Evolutionary conservation across 2,797 vertebrate genomes (phyloP), one percentile per base, ranked within the genome.

Genomic region (Petrocephalus sullivani): DNA sequence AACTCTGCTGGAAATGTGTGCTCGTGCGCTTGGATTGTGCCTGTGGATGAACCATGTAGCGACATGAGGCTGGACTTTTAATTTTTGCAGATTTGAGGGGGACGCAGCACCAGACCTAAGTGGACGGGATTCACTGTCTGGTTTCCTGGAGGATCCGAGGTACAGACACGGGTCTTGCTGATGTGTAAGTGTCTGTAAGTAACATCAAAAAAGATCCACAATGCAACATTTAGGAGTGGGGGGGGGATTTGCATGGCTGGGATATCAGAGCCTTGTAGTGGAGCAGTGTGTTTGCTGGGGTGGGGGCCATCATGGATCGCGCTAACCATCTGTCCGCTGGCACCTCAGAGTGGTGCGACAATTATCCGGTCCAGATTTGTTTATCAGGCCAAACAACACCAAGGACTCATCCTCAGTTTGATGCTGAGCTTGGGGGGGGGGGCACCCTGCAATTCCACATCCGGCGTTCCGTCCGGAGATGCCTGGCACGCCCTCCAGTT

Each of bases 181-280:
- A 93, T 92, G 93, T 93, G 95, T 33, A 95, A 95, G 95, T 94
- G 93, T 90, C 92, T 92, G 88, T 91, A 94, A 95, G 94, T 93
- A 94, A 93, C 93, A 91, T 93, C 89, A 84, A 94, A 95, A 95
- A 78, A 95, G 96, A 95, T 91, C 92, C 93, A 95, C 93, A 95
- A 95, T 95, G 93, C 92, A 90, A 85, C 91, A 93, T 94, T 95
- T 95, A 93, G 92, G 92, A 93, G 92, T 93, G 92, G 93, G 92
- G 93, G 92, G 93, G 92, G 93, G 94, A 95, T 95, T 96, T 95
- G 93, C 93, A 94, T 93, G 94, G 92, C 91, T 93, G 94, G 94
- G 95, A 96, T 95, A 95, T 94, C 89, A 93, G 92, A 91, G 92
- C 93, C 93, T 92, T 94, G 94, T 95, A 95, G 95, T 94, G 92